phyloP scores from a whole-genome alignment of 1,140 invertebrate genomes.

The Drosophila pachea region DNA sequence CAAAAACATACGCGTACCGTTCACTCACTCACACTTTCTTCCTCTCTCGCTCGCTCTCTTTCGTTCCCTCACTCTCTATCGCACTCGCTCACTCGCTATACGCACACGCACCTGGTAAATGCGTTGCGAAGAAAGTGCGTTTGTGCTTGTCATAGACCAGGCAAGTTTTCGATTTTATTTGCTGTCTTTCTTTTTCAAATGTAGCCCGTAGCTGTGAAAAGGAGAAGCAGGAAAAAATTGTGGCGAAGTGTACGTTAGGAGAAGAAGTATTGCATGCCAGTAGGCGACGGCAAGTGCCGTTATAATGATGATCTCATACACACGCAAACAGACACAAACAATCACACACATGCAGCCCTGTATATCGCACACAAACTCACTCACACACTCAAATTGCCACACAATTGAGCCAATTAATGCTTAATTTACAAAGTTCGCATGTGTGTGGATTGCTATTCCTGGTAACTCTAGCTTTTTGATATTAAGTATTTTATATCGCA shows the following conservation, averaged over 20 bases:
- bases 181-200: constrained; percentile 14
- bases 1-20: constrained; percentile 38
- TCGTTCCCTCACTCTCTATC: constrained; percentile 42
- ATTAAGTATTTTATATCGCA: constrained; percentile 24
- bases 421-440: constrained; percentile 19
- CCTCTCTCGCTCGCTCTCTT: constrained; percentile 15
- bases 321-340: constrained; percentile 22
- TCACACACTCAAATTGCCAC: constrained; percentile 19
- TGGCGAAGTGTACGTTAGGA: constrained; percentile 32
- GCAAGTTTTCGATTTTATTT: constrained; percentile 47
- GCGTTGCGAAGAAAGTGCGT: constrained; percentile 70
- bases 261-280: constrained; percentile 69
- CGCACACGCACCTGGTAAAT: constrained; percentile 66
- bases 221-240: constrained; percentile 26
- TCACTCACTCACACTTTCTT: constrained; percentile 12
- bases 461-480: constrained; percentile 26
- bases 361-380: constrained; percentile 19
- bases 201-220: constrained; percentile 25
- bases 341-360: constrained; percentile 15
- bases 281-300: constrained; percentile 48
- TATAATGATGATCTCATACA: constrained; percentile 68
- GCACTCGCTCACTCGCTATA: constrained; percentile 42
- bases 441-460: constrained; percentile 1
- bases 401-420: constrained; percentile 51
- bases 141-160: constrained; percentile 64